Evolutionary conservation across 2,113 vertebrate species (phyloP).

Genomic region (Salminus brasiliensis): DNA sequence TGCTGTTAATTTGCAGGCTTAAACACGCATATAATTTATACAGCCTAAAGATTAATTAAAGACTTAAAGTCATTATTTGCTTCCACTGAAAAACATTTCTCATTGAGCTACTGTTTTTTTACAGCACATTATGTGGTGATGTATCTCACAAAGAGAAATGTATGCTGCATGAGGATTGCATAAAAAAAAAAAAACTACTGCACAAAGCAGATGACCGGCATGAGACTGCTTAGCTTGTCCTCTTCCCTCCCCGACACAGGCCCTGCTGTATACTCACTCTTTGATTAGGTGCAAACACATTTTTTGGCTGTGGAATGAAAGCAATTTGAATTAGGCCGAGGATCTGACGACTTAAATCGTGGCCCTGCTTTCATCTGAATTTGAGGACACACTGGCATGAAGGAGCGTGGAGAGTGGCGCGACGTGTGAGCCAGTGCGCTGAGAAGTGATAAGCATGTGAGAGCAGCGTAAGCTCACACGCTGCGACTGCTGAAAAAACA

Average conservation of each 20-base stretch:
- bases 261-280: slow-evolving; percentile 64
- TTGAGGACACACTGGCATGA: slow-evolving; percentile 59
- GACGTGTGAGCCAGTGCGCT: slow-evolving; percentile 13
- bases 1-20: not conserved
- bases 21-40: not conserved
- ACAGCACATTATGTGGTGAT: slow-evolving; percentile 27
- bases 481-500: slow-evolving; percentile 49
- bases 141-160: slow-evolving; percentile 21
- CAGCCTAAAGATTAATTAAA: not conserved
- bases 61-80: not conserved
- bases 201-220: slow-evolving; percentile 11
- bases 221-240: not conserved
- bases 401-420: slow-evolving; percentile 56
- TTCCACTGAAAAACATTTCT: slow-evolving; percentile 8
- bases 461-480: slow-evolving; percentile 44
- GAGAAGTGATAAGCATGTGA: slow-evolving; percentile 31
- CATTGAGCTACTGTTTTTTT: not conserved
- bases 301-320: slow-evolving; percentile 66
- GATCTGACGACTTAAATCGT: slow-evolving; percentile 64
- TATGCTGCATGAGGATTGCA: slow-evolving; percentile 32
- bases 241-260: slow-evolving; percentile 44
- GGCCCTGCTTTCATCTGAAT: slow-evolving; percentile 64
- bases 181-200: not conserved
- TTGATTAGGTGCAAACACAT: slow-evolving; percentile 62
- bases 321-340: slow-evolving; percentile 58